phyloP scores from a whole-genome alignment of 1,140 invertebrate species.

The Patella vulgata region DNA sequence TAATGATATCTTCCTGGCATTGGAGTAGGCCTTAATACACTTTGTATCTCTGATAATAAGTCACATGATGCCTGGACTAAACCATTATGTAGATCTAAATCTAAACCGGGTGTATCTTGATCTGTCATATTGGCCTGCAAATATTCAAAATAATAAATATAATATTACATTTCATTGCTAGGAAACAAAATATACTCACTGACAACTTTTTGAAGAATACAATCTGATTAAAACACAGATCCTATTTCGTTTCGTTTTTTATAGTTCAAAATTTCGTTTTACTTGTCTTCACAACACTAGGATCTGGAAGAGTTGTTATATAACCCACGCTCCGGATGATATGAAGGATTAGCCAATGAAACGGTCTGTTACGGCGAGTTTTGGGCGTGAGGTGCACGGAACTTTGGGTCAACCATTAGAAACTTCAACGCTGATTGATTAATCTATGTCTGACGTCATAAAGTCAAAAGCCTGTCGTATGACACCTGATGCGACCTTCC shows the following conservation, averaged over 20 bases:
- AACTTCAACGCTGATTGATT: no score
- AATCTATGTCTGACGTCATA: no score
- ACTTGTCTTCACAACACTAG: no score
- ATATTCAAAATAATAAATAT: not conserved
- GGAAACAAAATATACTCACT: not conserved
- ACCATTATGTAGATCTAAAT: constrained; percentile 63
- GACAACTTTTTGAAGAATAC: not conserved
- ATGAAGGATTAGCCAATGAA: no score
- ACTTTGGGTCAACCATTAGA: no score
- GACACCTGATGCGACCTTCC: not conserved
- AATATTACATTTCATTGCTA: not conserved
- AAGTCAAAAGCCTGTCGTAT: not conserved
- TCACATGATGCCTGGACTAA: constrained; percentile 63
- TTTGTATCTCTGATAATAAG: constrained; percentile 54
- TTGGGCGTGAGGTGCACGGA: no score
- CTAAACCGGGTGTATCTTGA: constrained; percentile 56
- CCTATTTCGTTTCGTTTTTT: no score
- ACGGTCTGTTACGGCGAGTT: no score
- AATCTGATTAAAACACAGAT: no score
- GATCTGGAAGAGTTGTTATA: no score
- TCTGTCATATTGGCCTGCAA: constrained; percentile 58
- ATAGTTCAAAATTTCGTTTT: no score
- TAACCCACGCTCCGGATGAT: no score
- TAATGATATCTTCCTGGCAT: constrained; percentile 64
- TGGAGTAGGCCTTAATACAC: constrained; percentile 56